Conservation (phyloP, 2,888 invertebrate genomes). For the Sericinus montela region DNA sequence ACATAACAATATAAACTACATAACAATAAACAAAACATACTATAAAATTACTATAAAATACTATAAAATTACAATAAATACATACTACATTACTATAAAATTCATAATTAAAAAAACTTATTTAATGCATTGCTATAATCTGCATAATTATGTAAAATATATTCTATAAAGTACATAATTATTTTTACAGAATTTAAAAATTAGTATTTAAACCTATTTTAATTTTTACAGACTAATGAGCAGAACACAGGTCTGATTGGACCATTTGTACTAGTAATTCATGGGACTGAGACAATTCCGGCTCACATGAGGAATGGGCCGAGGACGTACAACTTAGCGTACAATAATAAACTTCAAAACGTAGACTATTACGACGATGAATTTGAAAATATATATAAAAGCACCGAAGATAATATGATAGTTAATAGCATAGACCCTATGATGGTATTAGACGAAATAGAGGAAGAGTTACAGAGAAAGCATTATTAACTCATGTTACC, state of each 20-base stretch:
- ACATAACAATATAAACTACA: too few relatives aligned
- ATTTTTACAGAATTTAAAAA: too few relatives aligned
- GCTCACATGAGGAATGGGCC: constrained; percentile 79
- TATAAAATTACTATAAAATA: too few relatives aligned
- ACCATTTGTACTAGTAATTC: constrained; percentile 80
- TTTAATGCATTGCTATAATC: too few relatives aligned
- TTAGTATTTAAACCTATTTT: too few relatives aligned
- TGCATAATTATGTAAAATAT: too few relatives aligned
- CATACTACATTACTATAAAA: too few relatives aligned
- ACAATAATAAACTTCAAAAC: constrained; percentile 54
- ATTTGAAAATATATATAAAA: constrained; percentile 33
- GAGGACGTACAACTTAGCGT: constrained; percentile 73
- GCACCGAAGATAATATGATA: constrained; percentile 32
- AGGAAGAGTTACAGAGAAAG: constrained; percentile 54
- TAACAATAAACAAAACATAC: too few relatives aligned
- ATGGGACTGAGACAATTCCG: constrained; percentile 84
- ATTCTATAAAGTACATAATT: too few relatives aligned
- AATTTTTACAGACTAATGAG: constrained; percentile 47
- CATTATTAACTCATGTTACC: constrained; percentile 35
- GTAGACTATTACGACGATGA: constrained; percentile 31
- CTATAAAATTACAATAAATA: too few relatives aligned
- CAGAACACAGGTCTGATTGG: constrained; percentile 80
- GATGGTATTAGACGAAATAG: constrained; percentile 44
- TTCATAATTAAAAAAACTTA: too few relatives aligned
- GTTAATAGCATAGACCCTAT: constrained; percentile 35